These are phyloP conservation scores for Remorina albescens DNA, from an alignment of 2,797 vertebrate species.

Conservation along the genomic window DNA sequence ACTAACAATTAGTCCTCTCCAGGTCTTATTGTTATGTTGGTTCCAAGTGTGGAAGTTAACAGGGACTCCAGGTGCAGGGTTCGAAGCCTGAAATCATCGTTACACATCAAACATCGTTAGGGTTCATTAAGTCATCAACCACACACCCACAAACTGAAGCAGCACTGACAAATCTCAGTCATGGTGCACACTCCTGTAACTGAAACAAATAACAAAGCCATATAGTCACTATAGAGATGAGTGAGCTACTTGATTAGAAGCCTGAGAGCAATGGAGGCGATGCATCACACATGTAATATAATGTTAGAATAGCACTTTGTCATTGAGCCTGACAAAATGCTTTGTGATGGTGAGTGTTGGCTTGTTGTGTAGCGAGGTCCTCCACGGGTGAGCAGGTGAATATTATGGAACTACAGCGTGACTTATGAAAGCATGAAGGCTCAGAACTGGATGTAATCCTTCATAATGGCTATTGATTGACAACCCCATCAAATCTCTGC, in stretches of 20 bases:
- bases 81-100: background rate
- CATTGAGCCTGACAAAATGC: constrained; percentile 38
- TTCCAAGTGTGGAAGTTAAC: constrained; percentile 16
- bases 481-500: constrained; percentile 27
- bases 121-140: constrained; percentile 32
- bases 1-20: constrained; percentile 38
- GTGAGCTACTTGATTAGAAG: constrained; percentile 42
- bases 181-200: constrained; percentile 27
- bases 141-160: constrained; percentile 21
- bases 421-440: constrained; percentile 9
- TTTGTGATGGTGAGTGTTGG: constrained; percentile 30
- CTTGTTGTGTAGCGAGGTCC: background rate
- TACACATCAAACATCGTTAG: constrained; percentile 5
- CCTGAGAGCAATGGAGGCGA: constrained; percentile 40
- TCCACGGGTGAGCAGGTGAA: constrained; percentile 26
- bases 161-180: constrained; percentile 42
- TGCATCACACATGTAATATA: constrained; percentile 45
- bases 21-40: constrained; percentile 16
- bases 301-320: constrained; percentile 44
- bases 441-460: constrained; percentile 24
- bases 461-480: constrained; percentile 55
- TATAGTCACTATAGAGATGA: constrained; percentile 48
- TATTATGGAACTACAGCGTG: constrained; percentile 9
- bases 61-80: background rate
- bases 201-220: constrained; percentile 57